A percentile compares a stretch with the other conserved stretches of the same genome.
Conservation (phyloP, 2,113 vertebrate genomes). For the Paraplagusia blochii region DNA sequence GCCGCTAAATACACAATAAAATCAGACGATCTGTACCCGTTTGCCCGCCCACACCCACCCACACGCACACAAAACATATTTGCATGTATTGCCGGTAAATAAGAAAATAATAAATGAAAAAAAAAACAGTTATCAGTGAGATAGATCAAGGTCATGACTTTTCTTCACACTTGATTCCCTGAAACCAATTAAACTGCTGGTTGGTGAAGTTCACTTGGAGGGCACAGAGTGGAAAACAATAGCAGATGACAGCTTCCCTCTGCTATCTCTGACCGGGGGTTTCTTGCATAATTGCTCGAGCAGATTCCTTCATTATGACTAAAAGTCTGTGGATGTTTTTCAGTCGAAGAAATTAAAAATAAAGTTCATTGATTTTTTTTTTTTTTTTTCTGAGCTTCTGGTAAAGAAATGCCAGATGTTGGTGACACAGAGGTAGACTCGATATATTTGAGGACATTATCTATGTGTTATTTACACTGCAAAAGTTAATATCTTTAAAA, state of each 20-base stretch:
- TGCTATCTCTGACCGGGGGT: slow-evolving; percentile 57
- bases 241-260: slow-evolving; percentile 60
- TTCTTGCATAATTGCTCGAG: slow-evolving; percentile 75
- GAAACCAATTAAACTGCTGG: slow-evolving; percentile 78
- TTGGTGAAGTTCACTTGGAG: slow-evolving; percentile 77
- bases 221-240: slow-evolving; percentile 66
- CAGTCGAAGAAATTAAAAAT: slow-evolving; percentile 31
- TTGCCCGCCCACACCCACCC: slow-evolving; percentile 50
- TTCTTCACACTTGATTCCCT: slow-evolving; percentile 72
- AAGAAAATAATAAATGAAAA: slow-evolving; percentile 23
- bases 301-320: slow-evolving; percentile 74
- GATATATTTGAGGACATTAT: too few relatives aligned
- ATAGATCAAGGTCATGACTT: slow-evolving; percentile 80
- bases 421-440: background rate
- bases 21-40: slow-evolving; percentile 72
- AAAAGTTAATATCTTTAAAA: too few relatives aligned
- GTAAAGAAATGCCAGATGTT: background rate
- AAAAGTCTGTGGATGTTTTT: slow-evolving; percentile 64
- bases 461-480: too few relatives aligned
- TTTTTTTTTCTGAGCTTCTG: slow-evolving; percentile 19
- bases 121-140: slow-evolving; percentile 67
- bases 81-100: slow-evolving; percentile 68
- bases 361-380: background rate
- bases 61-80: slow-evolving; percentile 48
- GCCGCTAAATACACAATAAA: slow-evolving; percentile 76